Evolutionary conservation across 2,888 invertebrate genomes (phyloP).

Genomic region (Caenorhabditis panamensis): DNA sequence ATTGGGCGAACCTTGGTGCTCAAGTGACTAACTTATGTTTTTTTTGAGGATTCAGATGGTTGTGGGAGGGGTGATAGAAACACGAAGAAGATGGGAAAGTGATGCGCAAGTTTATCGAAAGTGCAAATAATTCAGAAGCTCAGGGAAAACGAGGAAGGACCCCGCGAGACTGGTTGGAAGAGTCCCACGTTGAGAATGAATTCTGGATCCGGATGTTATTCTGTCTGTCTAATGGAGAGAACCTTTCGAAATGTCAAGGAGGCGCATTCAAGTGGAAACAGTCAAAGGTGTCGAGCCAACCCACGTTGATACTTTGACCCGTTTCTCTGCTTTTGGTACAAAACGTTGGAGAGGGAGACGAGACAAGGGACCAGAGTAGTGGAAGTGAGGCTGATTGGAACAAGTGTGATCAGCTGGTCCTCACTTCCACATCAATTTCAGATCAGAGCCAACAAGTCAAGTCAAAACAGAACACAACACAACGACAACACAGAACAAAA

Average conservation of each 20-base stretch:
- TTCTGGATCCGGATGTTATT: slow-evolving; percentile 50
- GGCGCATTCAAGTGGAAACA: slow-evolving; percentile 46
- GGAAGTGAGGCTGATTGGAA: background rate
- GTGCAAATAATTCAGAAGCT: slow-evolving; percentile 16
- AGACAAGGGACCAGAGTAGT: background rate
- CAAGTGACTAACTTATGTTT: background rate
- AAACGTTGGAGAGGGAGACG: background rate
- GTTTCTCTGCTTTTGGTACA: background rate
- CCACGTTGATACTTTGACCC: slow-evolving; percentile 25
- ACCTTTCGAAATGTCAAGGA: slow-evolving; percentile 47
- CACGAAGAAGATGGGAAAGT: background rate
- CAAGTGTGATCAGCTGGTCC: slow-evolving; percentile 22
- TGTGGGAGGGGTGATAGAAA: background rate
- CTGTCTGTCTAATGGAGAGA: slow-evolving; percentile 34
- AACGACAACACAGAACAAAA: slow-evolving; percentile 46
- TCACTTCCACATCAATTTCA: slow-evolving; percentile 12
- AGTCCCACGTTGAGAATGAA: slow-evolving; percentile 3
- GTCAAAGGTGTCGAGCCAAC: background rate
- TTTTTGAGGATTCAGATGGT: background rate
- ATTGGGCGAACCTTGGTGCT: background rate
- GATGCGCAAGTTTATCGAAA: slow-evolving; percentile 13
- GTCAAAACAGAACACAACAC: slow-evolving; percentile 20
- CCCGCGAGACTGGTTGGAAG: background rate
- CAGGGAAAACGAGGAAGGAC: slow-evolving; percentile 7
- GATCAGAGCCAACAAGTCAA: slow-evolving; percentile 17